A percentile compares a stretch with the other conserved stretches of the same genome.
Evolutionary conservation across 30 jellyfish, hydroid and myxozoan genomes (phyloP).

Genomic region (Aurelia aurita): DNA sequence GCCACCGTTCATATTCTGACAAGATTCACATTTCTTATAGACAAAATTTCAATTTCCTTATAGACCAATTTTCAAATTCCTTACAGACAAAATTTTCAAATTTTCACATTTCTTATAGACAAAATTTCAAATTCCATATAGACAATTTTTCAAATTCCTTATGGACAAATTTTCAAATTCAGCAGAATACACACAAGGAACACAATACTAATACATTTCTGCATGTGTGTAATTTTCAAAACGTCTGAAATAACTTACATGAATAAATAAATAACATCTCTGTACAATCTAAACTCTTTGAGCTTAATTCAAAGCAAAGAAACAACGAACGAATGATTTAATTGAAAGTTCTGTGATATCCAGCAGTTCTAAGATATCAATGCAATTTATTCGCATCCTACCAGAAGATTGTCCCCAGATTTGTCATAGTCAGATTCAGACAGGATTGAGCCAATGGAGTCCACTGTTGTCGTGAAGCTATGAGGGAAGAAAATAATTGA

Average conservation of each 20-base stretch:
- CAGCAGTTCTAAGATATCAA: not conserved
- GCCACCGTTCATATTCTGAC: constrained; percentile 9
- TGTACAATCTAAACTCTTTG: constrained; percentile 3
- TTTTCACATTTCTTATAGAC: no score
- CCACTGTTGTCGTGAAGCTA: constrained; percentile 87
- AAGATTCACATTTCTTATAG: constrained; percentile 28
- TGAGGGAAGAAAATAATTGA: not conserved
- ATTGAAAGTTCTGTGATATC: constrained; percentile 49
- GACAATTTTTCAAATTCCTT: no score
- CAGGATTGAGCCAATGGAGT: constrained; percentile 80
- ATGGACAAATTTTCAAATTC: no score
- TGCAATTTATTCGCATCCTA: constrained; percentile 65
- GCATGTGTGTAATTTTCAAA: no score
- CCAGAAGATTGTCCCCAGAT: constrained; percentile 93
- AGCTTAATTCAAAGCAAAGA: not conserved
- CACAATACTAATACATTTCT: no score
- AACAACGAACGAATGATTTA: constrained; percentile 61
- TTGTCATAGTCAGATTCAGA: constrained; percentile 92
- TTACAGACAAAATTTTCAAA: no score
- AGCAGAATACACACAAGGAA: no score
- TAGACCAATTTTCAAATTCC: no score
- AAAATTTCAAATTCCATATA: no score
- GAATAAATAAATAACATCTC: constrained; percentile 6
- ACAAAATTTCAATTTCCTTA: not conserved
- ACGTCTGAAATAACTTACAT: not conserved